phyloP scores from a whole-genome alignment of 2,113 vertebrate species.

The Paraplagusia blochii region DNA sequence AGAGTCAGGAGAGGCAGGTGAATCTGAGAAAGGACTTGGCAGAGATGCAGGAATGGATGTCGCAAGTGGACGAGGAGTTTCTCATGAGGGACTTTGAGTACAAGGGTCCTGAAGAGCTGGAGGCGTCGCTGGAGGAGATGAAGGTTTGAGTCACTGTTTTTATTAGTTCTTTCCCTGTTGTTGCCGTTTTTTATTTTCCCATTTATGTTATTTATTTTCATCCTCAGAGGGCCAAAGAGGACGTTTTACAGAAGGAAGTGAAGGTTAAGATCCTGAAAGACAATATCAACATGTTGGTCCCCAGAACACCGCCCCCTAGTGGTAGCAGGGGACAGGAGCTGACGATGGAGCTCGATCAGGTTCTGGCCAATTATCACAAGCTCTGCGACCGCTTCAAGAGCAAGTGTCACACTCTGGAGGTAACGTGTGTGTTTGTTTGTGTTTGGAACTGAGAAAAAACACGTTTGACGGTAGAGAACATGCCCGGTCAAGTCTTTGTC shows the following conservation, averaged over 20 bases:
- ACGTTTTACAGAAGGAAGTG: constrained; percentile 97
- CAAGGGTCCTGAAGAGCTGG: constrained; percentile 92
- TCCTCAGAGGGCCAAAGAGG: constrained; percentile 91
- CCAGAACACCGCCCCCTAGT: constrained; percentile 76
- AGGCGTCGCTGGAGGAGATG: constrained; percentile 92
- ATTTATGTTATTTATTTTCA: neutral
- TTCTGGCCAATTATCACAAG: constrained; percentile 91
- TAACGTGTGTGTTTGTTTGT: constrained; percentile 47
- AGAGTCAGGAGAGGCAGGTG: constrained; percentile 87
- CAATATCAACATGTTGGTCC: constrained; percentile 87
- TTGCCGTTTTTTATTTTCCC: neutral
- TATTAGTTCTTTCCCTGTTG: too few species aligned
- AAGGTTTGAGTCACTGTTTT: constrained; percentile 78
- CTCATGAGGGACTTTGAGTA: constrained; percentile 97
- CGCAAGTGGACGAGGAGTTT: constrained; percentile 94
- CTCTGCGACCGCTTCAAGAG: constrained; percentile 93
- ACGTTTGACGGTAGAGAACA: neutral
- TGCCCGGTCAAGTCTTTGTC: too few species aligned
- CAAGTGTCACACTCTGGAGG: constrained; percentile 95
- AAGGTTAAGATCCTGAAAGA: constrained; percentile 98
- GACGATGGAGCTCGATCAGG: constrained; percentile 78
- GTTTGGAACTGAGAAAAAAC: neutral
- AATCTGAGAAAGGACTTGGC: constrained; percentile 95
- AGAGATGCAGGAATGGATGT: constrained; percentile 98
- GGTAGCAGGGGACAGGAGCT: constrained; percentile 79